Percentiles rank a stretch among this genome's conserved stretches.
These are phyloP conservation scores for Pyralis farinalis DNA, from an alignment of 2,888 invertebrate species.

Conservation along the genomic window DNA sequence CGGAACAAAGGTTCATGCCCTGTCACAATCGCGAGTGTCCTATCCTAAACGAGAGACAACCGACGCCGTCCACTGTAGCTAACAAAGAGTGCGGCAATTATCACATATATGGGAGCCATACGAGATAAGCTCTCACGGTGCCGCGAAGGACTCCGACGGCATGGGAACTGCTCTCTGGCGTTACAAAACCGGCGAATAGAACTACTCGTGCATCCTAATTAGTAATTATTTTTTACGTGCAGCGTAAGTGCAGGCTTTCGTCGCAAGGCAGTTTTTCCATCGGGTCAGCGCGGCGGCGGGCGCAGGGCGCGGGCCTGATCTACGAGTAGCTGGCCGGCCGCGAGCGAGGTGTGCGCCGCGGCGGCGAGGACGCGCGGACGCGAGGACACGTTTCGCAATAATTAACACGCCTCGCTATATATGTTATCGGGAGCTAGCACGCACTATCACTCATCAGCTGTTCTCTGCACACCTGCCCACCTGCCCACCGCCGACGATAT, in stretches of 20 bases:
- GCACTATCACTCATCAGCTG: constrained; percentile 14
- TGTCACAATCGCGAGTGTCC: no score
- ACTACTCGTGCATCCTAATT: no score
- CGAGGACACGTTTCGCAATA: constrained; percentile 25
- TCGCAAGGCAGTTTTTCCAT: no score
- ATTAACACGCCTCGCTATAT: constrained; percentile 10
- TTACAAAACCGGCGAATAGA: no score
- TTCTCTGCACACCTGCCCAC: constrained; percentile 2
- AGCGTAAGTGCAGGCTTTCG: no score
- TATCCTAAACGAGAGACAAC: no score
- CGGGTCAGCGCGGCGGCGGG: no score
- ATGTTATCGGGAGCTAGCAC: constrained; percentile 4
- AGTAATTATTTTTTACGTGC: no score
- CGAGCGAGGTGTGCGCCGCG: neutral
- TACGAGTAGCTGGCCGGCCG: neutral
- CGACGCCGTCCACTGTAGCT: neutral
- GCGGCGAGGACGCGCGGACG: neutral
- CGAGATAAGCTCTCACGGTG: neutral
- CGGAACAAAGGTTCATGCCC: no score
- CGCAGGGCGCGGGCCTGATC: no score
- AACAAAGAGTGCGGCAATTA: neutral
- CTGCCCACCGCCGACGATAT: constrained; percentile 17
- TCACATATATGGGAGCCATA: neutral
- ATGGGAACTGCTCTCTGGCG: neutral
- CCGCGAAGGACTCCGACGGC: neutral